phyloP scores from a whole-genome alignment of 64 coral and sea anemone species.

The Actinia equina region DNA sequence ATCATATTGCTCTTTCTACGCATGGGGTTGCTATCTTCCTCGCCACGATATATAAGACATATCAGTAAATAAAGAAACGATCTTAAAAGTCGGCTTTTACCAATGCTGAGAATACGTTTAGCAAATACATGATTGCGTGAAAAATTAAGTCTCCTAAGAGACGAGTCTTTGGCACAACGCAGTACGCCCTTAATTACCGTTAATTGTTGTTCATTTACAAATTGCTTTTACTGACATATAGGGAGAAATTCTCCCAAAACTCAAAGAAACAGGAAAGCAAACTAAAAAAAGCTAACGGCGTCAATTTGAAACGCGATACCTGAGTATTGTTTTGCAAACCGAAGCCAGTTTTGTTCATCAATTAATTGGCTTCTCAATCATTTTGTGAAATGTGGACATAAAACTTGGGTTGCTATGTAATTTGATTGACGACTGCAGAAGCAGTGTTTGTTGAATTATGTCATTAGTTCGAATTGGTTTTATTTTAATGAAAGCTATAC shows the following conservation, averaged over 20 bases:
- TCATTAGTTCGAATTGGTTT: not conserved
- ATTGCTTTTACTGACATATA: not conserved
- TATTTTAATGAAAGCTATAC: not conserved
- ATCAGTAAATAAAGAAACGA: conserved; percentile 5
- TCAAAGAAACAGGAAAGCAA: not conserved
- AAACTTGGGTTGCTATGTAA: not conserved
- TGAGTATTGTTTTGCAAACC: not conserved
- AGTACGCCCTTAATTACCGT: not conserved
- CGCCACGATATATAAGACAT: not conserved
- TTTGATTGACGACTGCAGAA: not conserved
- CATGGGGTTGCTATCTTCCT: not conserved
- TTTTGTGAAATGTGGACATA: not conserved
- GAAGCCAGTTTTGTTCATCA: not conserved
- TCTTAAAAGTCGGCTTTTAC: not conserved
- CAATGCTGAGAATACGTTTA: not conserved
- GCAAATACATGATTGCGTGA: not conserved
- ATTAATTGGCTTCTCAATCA: conserved; percentile 2
- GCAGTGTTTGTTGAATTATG: not conserved
- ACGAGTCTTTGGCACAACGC: not conserved
- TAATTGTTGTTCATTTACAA: conserved; percentile 11
- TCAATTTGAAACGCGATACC: not conserved
- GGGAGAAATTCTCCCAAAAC: not conserved
- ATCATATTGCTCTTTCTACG: not conserved
- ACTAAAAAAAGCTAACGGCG: not conserved
- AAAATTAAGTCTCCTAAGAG: not conserved